These are phyloP conservation scores for Illadopsis cleaveri DNA, from an alignment of 2,113 vertebrate species.

Conservation along the genomic window DNA sequence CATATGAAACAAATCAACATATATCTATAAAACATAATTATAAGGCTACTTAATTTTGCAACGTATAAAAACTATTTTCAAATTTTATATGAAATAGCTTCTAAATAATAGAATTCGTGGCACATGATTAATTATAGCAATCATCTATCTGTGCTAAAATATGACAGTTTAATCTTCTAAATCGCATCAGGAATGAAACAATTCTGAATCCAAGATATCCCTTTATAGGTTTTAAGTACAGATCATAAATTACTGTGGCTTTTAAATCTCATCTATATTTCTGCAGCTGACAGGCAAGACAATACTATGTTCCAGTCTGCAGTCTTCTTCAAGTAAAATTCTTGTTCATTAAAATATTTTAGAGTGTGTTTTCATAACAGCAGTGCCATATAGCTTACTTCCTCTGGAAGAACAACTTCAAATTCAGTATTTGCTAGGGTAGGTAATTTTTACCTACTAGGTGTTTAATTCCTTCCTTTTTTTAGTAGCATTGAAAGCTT, in stretches of 20 bases:
- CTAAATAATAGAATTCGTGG: conserved; percentile 55
- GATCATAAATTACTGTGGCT: conserved; percentile 40
- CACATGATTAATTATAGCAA: conserved; percentile 56
- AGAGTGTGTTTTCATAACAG: not conserved
- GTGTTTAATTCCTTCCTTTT: not conserved
- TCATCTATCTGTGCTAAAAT: conserved; percentile 45
- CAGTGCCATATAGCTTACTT: not conserved
- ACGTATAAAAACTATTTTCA: conserved; percentile 21
- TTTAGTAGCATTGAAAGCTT: not conserved
- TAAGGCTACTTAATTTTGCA: conserved; percentile 23
- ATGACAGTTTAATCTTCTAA: conserved; percentile 66
- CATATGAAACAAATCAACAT: conserved; percentile 38
- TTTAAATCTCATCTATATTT: conserved; percentile 45
- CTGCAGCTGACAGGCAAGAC: not conserved
- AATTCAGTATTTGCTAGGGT: not conserved
- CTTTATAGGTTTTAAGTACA: conserved; percentile 44
- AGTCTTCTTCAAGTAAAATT: not conserved
- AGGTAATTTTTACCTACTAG: not conserved
- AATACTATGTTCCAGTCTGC: not conserved
- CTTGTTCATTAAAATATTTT: not conserved
- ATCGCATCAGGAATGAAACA: conserved; percentile 49
- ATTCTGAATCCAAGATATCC: conserved; percentile 1
- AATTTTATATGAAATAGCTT: conserved; percentile 16
- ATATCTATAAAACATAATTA: conserved; percentile 26
- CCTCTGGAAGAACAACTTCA: not conserved